Percentiles rank a stretch among this genome's conserved stretches.
phyloP scores from a whole-genome alignment of 2,113 vertebrate species.

The Istiophorus platypterus region DNA sequence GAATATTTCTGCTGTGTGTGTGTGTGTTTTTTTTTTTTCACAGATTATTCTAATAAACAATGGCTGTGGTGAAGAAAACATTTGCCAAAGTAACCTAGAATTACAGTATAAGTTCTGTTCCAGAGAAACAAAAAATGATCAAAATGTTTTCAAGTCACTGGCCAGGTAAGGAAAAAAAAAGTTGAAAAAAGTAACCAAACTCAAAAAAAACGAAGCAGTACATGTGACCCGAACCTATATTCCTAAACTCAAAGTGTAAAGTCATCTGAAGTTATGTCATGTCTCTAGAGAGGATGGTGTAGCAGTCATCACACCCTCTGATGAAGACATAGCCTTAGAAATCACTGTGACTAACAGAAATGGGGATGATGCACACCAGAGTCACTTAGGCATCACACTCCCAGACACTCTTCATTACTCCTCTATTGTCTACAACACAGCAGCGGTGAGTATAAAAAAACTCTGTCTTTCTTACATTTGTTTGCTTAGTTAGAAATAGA shows the following conservation, averaged over 20 bases:
- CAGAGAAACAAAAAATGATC: constrained; percentile 80
- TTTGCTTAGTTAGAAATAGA: background rate
- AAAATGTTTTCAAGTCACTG: constrained; percentile 87
- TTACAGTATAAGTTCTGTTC: constrained; percentile 89
- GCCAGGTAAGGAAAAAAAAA: constrained; percentile 81
- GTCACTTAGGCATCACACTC: constrained; percentile 83
- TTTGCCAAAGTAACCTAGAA: constrained; percentile 91
- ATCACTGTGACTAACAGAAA: constrained; percentile 90
- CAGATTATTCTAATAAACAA: constrained; percentile 63
- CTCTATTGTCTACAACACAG: constrained; percentile 77
- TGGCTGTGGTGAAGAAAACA: constrained; percentile 82
- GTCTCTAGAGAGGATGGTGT: constrained; percentile 84
- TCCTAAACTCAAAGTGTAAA: background rate
- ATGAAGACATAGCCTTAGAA: constrained; percentile 90
- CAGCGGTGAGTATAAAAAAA: constrained; percentile 73
- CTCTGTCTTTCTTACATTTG: too few relatives aligned
- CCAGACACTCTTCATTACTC: constrained; percentile 89
- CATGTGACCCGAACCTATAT: background rate
- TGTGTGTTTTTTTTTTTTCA: background rate
- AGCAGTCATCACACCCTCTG: constrained; percentile 89
- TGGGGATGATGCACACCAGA: constrained; percentile 93
- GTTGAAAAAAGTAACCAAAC: background rate
- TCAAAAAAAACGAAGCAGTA: background rate
- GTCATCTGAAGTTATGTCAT: background rate
- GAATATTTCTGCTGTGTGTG: background rate